Conservation (phyloP, 64 coral and sea anemone species). For the Stichodactyla helianthus region DNA sequence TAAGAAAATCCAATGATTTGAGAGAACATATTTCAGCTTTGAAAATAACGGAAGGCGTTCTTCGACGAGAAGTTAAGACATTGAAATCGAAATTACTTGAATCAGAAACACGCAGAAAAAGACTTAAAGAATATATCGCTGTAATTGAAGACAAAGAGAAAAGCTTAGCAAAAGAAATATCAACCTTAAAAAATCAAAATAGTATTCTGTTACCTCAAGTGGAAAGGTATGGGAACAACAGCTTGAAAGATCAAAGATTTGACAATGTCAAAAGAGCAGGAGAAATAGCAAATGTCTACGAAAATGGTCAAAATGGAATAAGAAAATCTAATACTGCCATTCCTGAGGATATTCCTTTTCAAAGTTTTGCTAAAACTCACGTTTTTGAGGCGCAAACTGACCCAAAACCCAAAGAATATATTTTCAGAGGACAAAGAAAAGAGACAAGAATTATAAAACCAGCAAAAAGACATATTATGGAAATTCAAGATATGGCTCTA, state of each 20-base stretch:
- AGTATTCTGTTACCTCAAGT: background rate
- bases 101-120: slow-evolving; percentile 31
- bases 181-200: slow-evolving; percentile 10
- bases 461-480: slow-evolving; percentile 39
- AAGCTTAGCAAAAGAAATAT: slow-evolving; percentile 33
- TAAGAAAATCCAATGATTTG: background rate
- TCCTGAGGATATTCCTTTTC: slow-evolving; percentile 56
- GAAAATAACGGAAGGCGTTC: background rate
- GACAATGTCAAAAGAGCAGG: slow-evolving; percentile 16
- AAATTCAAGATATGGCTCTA: slow-evolving; percentile 45
- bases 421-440: slow-evolving; percentile 55
- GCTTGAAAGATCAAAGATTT: background rate
- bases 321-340: slow-evolving; percentile 29
- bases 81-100: slow-evolving; percentile 47
- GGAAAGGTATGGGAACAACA: background rate
- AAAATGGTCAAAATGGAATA: background rate
- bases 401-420: slow-evolving; percentile 62
- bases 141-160: slow-evolving; percentile 29
- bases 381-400: slow-evolving; percentile 46
- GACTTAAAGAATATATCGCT: slow-evolving; percentile 45
- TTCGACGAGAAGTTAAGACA: slow-evolving; percentile 45
- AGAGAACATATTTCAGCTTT: background rate
- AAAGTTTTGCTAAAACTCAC: slow-evolving; percentile 76
- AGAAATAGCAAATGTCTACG: slow-evolving; percentile 3
- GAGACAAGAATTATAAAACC: slow-evolving; percentile 48